Percentiles rank a stretch among this genome's conserved stretches.
phyloP scores from a whole-genome alignment of 2,797 vertebrate genomes.

The Myoxocephalus aenaeus region DNA sequence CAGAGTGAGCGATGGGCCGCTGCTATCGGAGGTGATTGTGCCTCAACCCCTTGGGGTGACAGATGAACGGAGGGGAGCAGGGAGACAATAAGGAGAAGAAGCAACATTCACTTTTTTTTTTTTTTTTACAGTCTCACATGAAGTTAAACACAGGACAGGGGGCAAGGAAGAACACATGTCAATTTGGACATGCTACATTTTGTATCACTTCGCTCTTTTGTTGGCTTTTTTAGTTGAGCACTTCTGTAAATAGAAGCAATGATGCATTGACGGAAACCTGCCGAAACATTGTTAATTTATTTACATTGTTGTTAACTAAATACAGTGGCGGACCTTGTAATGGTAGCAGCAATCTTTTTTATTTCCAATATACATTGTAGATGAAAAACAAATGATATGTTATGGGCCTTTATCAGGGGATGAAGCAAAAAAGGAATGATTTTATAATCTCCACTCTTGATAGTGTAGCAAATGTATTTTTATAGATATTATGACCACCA shows the following conservation, averaged over 20 bases:
- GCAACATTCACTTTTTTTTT: background rate
- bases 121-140: conserved; percentile 15
- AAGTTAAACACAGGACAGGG: conserved; percentile 27
- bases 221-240: background rate
- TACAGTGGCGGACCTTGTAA: background rate
- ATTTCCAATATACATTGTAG: background rate
- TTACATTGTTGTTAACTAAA: background rate
- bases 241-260: background rate
- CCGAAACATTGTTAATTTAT: background rate
- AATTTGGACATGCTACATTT: background rate
- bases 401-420: background rate
- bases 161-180: background rate
- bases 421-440: background rate
- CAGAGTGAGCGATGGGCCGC: conserved; percentile 74
- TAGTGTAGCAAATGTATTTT: background rate
- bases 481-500: background rate
- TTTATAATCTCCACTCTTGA: no score
- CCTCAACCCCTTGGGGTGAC: conserved; percentile 72
- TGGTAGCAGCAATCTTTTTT: background rate
- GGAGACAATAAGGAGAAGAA: conserved; percentile 58
- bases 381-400: background rate
- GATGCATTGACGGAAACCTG: background rate
- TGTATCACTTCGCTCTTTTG: background rate
- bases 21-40: conserved; percentile 76
- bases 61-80: conserved; percentile 63